Conservation (phyloP, 2,888 invertebrate species). For the Erannis defoliaria region DNA sequence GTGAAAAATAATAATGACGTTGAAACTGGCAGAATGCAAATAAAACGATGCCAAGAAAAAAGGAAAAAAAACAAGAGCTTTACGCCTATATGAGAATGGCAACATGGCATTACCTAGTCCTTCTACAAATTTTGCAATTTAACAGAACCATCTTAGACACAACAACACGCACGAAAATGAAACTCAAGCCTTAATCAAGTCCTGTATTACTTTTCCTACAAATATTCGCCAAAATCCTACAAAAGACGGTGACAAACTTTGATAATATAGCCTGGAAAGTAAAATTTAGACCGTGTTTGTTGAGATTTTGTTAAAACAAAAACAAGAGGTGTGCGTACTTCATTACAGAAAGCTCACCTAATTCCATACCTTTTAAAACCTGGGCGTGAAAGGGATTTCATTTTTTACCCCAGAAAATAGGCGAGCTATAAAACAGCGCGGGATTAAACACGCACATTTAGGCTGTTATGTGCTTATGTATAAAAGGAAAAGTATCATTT, state of each 20-base stretch:
- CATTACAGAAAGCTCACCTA: slow-evolving; percentile 77
- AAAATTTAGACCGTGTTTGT: slow-evolving; percentile 49
- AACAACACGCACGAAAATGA: slow-evolving; percentile 13
- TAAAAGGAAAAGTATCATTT: slow-evolving; percentile 36
- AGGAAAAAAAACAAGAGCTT: too few relatives aligned
- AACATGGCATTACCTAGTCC: too few relatives aligned
- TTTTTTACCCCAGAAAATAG: slow-evolving; percentile 68
- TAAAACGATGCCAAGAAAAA: too few relatives aligned
- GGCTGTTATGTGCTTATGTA: slow-evolving; percentile 39
- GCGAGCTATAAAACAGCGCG: slow-evolving; percentile 57
- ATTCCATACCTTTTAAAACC: slow-evolving; percentile 60
- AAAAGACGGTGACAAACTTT: slow-evolving; percentile 43
- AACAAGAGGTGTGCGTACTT: slow-evolving; percentile 67
- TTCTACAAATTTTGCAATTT: background rate
- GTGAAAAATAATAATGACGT: too few relatives aligned
- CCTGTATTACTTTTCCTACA: slow-evolving; percentile 15
- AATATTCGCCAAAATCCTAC: slow-evolving; percentile 18
- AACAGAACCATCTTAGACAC: background rate
- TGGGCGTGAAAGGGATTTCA: slow-evolving; percentile 68
- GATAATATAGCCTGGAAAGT: slow-evolving; percentile 47
- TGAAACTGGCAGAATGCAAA: too few relatives aligned
- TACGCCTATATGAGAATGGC: too few relatives aligned
- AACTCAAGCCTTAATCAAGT: slow-evolving; percentile 23
- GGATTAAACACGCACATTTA: slow-evolving; percentile 55
- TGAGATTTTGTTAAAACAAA: slow-evolving; percentile 56